A percentile compares a stretch with the other conserved stretches of the same genome.
These are phyloP conservation scores for Drosophila fuyamai DNA, from an alignment of 1,140 invertebrate genomes.

Conservation along the genomic window DNA sequence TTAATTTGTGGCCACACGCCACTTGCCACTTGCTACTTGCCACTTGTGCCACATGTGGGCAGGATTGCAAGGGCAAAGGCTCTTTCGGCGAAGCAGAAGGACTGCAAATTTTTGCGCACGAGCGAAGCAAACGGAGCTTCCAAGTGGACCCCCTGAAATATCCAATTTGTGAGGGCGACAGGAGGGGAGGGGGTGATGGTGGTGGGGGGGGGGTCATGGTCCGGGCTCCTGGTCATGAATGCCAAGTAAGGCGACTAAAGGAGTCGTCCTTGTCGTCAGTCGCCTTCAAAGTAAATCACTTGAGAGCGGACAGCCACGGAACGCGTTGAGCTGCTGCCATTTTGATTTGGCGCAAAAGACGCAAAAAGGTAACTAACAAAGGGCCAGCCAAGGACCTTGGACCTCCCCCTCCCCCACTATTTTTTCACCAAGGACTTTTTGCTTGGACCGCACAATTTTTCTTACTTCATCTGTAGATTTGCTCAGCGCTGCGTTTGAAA, in stretches of 20 bases:
- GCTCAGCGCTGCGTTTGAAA: constrained; percentile 61
- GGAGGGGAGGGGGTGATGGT: background rate
- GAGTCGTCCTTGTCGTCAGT: constrained; percentile 65
- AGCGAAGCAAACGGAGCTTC: constrained; percentile 57
- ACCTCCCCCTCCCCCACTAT: constrained; percentile 22
- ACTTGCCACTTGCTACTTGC: constrained; percentile 50
- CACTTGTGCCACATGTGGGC: constrained; percentile 54
- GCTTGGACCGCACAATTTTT: constrained; percentile 82
- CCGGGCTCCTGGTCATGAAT: constrained; percentile 65
- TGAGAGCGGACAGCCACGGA: constrained; percentile 52
- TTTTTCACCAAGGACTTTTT: constrained; percentile 35
- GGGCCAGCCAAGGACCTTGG: constrained; percentile 54
- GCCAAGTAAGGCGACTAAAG: constrained; percentile 75
- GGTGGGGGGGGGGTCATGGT: background rate
- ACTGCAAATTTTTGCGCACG: constrained; percentile 79
- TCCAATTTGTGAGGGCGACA: constrained; percentile 63
- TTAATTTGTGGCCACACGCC: constrained; percentile 74
- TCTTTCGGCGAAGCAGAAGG: constrained; percentile 24
- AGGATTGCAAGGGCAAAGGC: constrained; percentile 20
- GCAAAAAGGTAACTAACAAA: constrained; percentile 81
- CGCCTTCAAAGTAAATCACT: constrained; percentile 75
- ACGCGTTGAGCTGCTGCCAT: constrained; percentile 71
- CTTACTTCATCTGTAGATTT: constrained; percentile 63
- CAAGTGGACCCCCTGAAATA: constrained; percentile 60
- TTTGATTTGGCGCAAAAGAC: constrained; percentile 77